Evolutionary conservation across 2,797 vertebrate species (phyloP).

Genomic region (Hippopotamyrus pictus): DNA sequence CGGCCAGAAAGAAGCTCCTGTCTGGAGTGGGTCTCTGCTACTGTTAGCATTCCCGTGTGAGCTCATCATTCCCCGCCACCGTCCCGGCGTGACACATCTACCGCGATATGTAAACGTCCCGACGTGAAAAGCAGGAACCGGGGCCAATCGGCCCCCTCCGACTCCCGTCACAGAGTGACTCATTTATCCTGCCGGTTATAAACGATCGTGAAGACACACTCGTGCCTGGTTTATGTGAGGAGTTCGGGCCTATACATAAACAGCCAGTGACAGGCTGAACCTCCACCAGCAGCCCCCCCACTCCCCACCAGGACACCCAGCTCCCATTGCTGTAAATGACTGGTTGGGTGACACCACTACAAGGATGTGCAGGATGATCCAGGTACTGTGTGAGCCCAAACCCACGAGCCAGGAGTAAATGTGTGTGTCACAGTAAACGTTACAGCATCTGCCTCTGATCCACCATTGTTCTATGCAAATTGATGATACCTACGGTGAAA

Average conservation of each 20-base stretch:
- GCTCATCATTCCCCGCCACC: conserved; percentile 1
- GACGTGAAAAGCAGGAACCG: neutral
- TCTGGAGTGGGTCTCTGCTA: conserved; percentile 30
- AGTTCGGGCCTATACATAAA: neutral
- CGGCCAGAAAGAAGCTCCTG: neutral
- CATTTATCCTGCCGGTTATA: neutral
- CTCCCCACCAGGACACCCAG: neutral
- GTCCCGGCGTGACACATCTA: conserved; percentile 25
- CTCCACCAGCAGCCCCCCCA: too few species aligned
- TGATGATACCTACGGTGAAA: conserved; percentile 6
- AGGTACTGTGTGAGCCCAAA: conserved; percentile 19
- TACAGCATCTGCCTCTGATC: conserved; percentile 26
- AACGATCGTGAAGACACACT: neutral
- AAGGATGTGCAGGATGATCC: conserved; percentile 8
- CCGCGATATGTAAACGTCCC: conserved; percentile 32
- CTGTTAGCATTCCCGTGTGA: conserved; percentile 34
- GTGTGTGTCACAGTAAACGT: conserved; percentile 24
- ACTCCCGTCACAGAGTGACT: neutral
- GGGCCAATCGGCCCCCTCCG: neutral
- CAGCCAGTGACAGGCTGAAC: neutral
- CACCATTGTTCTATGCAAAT: conserved; percentile 31
- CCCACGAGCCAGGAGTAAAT: conserved; percentile 28
- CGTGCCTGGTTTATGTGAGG: neutral
- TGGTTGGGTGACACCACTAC: neutral
- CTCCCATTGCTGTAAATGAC: neutral